Evolutionary conservation across 2,797 vertebrate species (phyloP), one percentile per base, ranked within the genome.

Genomic region (Lepidocolaptes lacrymiger): DNA sequence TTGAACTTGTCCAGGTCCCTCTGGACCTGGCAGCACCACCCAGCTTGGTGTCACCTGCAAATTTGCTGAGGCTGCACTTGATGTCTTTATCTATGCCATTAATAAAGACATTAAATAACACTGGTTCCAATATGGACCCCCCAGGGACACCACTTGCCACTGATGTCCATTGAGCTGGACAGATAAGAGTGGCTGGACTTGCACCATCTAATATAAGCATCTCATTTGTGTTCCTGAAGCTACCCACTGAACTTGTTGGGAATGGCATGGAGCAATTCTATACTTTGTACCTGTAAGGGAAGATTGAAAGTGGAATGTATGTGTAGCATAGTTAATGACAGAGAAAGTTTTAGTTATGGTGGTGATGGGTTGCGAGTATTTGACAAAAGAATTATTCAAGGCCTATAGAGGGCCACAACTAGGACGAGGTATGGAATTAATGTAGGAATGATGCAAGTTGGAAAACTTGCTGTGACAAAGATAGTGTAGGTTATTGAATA

Each of bases 111-210:
- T 41, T 59, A 10, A 66, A 41, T 36, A 41, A 18, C 46, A 23
- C 22, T 3, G 2, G 9, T 46, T 15, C 44, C 59, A 20, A 0
- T 24, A 30, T 1, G 2, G 19, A 61, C 39, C 52, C 26, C 34
- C 66, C 34, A 36, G 54, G 22, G 39, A 18, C 15, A 48, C 28
- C 34, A 7, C 13, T 46, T n/a, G 39, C 17, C n/a, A 7, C 15
- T 78, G 44, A 22, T 39, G 28, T 34, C n/a, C 28, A 8, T 5
- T 18, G 7, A 41, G n/a, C 19, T 27, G 58, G 51, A 39, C 48
- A 67, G 34, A 16, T 12, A 11, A 32, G n/a, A 59, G 43, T 41
- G 27, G 49, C n/a, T 95, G n/a, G 85, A 37, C 16, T 83, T 80
- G 37, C 0, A n/a, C 24, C 4, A 20, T 67, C 13, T 44, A 48